Base-by-base conservation (phyloP, 2,888 invertebrate species). In the Temnothorax rugatulus region DNA sequence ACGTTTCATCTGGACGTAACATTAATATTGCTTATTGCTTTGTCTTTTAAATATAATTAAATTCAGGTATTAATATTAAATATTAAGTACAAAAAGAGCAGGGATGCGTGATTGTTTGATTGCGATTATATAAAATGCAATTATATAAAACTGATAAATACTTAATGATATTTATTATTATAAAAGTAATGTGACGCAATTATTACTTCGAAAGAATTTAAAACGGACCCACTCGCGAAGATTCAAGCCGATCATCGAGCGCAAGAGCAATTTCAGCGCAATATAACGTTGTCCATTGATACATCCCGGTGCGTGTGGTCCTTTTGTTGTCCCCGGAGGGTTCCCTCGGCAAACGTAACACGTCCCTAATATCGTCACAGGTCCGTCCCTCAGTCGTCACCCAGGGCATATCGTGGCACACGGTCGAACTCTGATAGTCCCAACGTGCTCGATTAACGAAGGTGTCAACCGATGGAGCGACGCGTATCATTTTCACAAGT, bases 341-440 rank as follows among this genome's bases (percentile, higher is more conserved):
- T 92, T 92, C 92, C 92, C 91, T 91, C 92, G 92, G 93, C 93
- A 94, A 93, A 92, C 93, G 92, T 92, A 93, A 94, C 94, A 94
- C 92, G 94, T 93, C 90, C 92, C 93, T 94, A 94, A 94, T 94
- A 94, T 93, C 92, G 90, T 91, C 91, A 89, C 90, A 91, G 93
- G 91, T 91, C 87, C 89, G 90, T 90, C 88, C 88, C 90, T 89
- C 90, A 83, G 63, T 76, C 89, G 86, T 90, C 89, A 86, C 83
- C 82, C 85, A 87, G 90, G 87, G 85, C 90, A 90, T 91, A 91
- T 92, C 92, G 90, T 90, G 88, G 87, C 88, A 83, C 90, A 89
- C 84, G 86, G 84, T 86, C 89, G 87, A 91, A 87, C 85, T 86
- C 89, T 88, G 92, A 91, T 92, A 90, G 90, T 92, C 93, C 91